Evolutionary conservation across 92 coral and sea anemone genomes (phyloP), one percentile per base, ranked within the genome.

Genomic region (Chrysogorgia sp.): DNA sequence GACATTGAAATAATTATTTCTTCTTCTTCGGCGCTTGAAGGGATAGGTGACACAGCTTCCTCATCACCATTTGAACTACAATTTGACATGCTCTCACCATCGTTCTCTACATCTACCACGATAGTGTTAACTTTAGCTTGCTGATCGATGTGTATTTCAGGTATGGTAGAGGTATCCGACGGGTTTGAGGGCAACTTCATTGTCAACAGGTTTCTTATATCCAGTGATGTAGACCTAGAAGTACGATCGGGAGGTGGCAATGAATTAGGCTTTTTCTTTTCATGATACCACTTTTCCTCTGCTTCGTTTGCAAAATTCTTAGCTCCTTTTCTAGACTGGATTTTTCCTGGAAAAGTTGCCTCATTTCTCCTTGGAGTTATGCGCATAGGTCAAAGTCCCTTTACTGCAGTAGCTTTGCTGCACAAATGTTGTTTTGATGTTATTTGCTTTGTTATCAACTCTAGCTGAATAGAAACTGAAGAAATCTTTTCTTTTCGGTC

Each of bases 401-500:
- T 79, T 19, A 79, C 80, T 17, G 74, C 31, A 13, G 19, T 79
- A 20, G 84, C 88, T 50, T 56, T 68, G 63, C 20, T 79, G 49
- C 77, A 67, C 48, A 85, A 47, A 28, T 85, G 84, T 34, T 85
- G 81, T 12, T 85, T 85, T 13, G 85, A 67, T 13, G 63, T 8
- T 41, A 85, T 79, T 60, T 85, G 88, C 26, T 70, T 15, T 40
- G 58, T 70, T 2, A 85, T 59, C 65, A 85, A 40, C 21, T 63
- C 81, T 13, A 85, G 37, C 58, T 85, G 80, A 19, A 75, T 50
- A 14, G 88, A 85, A 1, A 84, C 33, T 21, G 75, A 68, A 48
- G 34, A 33, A 45, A 76, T 58, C 58, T 80, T 62, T 15, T 77
- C 74, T 67, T 85, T 82, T 74, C 85, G 75, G 1, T 80, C 89